phyloP scores from a whole-genome alignment of 2,113 vertebrate species.

The Micronisus gabar region DNA sequence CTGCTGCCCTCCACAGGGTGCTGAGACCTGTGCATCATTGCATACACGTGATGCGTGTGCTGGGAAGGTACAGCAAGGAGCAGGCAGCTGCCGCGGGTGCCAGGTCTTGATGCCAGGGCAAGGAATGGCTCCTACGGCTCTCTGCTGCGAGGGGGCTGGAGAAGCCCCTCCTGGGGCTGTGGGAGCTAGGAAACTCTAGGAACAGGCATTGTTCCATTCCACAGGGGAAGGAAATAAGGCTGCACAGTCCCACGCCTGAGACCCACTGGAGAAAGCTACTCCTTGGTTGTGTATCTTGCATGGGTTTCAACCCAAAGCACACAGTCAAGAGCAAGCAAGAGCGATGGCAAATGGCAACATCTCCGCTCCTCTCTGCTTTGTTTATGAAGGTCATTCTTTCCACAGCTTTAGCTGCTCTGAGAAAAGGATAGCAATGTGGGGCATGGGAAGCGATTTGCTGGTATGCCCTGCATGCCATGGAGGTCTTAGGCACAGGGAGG shows the following conservation, averaged over 20 bases:
- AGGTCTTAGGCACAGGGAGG: not conserved
- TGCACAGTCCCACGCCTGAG: not conserved
- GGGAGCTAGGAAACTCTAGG: not conserved
- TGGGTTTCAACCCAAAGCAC: not conserved
- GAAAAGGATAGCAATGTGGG: not conserved
- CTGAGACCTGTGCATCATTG: not conserved
- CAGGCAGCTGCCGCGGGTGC: accelerated
- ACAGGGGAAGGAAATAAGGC: not conserved
- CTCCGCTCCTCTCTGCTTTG: not conserved
- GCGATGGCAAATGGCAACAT: not conserved
- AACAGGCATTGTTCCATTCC: not conserved
- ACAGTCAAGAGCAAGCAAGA: not conserved
- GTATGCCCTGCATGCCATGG: not conserved
- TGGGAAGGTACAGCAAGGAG: not conserved
- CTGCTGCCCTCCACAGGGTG: not conserved
- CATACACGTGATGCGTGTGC: accelerated
- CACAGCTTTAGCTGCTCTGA: not conserved
- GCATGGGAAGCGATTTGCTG: not conserved
- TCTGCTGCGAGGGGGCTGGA: not conserved
- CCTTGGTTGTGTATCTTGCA: not conserved
- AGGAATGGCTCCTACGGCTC: not conserved
- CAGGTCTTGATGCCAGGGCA: not conserved
- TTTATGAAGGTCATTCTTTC: not conserved
- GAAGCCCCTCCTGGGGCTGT: not conserved
- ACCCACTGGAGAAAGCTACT: not conserved